Base-by-base conservation (phyloP, 2,797 vertebrate species). In the Semotilus atromaculatus region DNA sequence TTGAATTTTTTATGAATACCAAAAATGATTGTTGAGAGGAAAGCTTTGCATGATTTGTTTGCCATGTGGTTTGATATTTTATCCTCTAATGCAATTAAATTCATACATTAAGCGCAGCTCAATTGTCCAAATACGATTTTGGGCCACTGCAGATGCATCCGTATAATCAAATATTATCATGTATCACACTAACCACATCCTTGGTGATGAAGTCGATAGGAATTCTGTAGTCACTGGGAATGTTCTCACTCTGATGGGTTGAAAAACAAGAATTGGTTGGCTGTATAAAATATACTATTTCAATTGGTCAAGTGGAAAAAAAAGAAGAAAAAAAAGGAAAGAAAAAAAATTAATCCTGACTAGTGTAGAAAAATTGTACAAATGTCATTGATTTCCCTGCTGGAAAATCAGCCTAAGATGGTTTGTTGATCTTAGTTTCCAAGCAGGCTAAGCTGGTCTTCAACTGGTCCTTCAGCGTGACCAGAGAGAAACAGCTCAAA, bases 201-300 rank as follows among this genome's bases (percentile, higher is more conserved):
- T 93, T 94, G 86, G 95, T 93, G 92, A 96, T 94, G 92, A 92
- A 95, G 86, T 86, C 90, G 71, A 96, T 70, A 83, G 94, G 92
- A 90, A 96, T 96, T 89, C 91, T 93, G 94, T 96, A 96, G 92
- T 96, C 95, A 11, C 90, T 93, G 29, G 96, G 96, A 87, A 96
- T 95, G 85, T 96, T 96, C 91, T 95, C 94, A 91, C 94, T 95
- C 96, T 96, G 77, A 7, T 82, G n/a, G 23, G 5, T 71, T 55
- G 7, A 51, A 26, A 40, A 68, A 64, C 58, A 67, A 66, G 2
- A 80, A 80, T n/a, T 36, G 55, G 36, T n/a, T 53, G 55, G 36
- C n/a, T 77, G 34, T 18, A 10, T 31, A 64, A 9, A 1, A 53
- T 31, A 14, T 18, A 64, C 26, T 3, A 58, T n/a, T 58, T n/a